Evolutionary conservation across 2,113 vertebrate species (phyloP).

Genomic region (Oreochromis tanganicae): DNA sequence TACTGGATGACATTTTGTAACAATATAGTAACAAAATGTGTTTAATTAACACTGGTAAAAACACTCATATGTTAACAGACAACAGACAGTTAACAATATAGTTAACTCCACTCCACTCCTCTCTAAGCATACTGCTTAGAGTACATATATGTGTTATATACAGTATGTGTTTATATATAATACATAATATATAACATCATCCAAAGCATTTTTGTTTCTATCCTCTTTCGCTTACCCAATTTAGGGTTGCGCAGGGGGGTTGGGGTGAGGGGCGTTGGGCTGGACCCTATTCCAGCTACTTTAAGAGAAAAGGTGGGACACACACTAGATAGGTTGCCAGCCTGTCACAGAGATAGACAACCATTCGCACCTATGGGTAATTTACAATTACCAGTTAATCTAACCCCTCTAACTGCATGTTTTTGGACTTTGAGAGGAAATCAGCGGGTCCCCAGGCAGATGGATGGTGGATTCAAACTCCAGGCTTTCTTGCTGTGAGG

Average conservation of each 20-base stretch:
- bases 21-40: neutral
- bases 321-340: neutral
- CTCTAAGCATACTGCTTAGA: neutral
- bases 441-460: accelerated
- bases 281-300: neutral
- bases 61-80: neutral
- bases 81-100: neutral
- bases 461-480: neutral
- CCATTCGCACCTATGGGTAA: neutral
- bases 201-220: neutral
- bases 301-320: neutral
- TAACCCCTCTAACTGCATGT: neutral
- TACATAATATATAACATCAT: neutral
- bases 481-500: neutral
- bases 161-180: neutral
- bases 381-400: neutral
- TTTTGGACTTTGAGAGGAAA: neutral
- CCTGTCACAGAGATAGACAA: neutral
- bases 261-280: neutral
- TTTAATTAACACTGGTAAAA: neutral
- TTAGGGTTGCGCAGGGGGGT: neutral
- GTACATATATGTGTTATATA: neutral
- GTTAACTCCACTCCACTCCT: neutral
- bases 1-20: neutral
- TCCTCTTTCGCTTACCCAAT: neutral